Base-by-base conservation (phyloP, 2,113 vertebrate genomes). In the Lucifuga dentata region DNA sequence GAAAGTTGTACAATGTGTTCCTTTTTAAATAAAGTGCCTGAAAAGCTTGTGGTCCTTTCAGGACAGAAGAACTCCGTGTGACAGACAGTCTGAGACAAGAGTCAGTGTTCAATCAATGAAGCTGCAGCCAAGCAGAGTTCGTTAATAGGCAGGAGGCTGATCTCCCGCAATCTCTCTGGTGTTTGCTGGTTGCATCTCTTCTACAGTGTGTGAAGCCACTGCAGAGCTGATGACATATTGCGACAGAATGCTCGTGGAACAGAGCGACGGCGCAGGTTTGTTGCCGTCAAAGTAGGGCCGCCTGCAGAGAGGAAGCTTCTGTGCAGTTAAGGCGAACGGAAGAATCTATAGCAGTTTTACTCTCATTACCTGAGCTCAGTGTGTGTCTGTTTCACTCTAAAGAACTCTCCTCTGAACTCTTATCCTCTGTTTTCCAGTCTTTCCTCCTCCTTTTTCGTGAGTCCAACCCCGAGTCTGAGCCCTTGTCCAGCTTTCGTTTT, bases 351-450 rank as follows among this genome's bases (percentile, higher is more conserved):
- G 52, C 46, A 5, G 53, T 77, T 78, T 75, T 64, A 16, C 13
- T 55, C 33, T 49, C 11, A 12, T 63, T 81, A 63, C 45, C 50
- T 29, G 69, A 68, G 64, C 64, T 26, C 16, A 3, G 5, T 4
- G 8, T 68, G 20, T 11, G 38, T 64, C 40, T 2, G 20, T 51
- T 15, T 92, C 82, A 93, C 57, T 95, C 94, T 5, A 94, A 93
- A 3, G 95, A 96, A 87, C 94, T 95, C 17, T 94, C 94, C 5
- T 94, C 94, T 0, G 95, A 96, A 33, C 94, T 94, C 60, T 95
- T 94, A 2, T 90, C 93, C 0, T 91, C 93, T 43, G 93, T 94
- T 78, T 94, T 98, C 95, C 96, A 95, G 86, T 97, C 94, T 85
- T 95, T 97, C 81, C 91, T 82, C 55, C 55, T 88, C 71, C 87